Conservation (phyloP, 2,888 invertebrate species). For the Brenthis ino region DNA sequence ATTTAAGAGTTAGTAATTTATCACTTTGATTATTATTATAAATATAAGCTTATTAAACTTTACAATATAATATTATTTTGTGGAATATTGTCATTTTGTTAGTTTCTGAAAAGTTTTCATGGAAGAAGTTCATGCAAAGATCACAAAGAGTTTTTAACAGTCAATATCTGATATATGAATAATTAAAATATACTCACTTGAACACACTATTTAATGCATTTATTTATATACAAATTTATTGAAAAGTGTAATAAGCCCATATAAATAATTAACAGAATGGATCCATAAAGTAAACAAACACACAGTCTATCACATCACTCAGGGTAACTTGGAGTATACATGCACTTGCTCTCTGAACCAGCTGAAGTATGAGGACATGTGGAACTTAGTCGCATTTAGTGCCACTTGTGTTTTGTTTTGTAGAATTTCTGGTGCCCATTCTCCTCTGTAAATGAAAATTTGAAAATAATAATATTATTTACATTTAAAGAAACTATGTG, state of each 20-base stretch:
- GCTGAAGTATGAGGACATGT: constrained; percentile 86
- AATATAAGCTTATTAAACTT: constrained; percentile 10
- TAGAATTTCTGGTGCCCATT: constrained; percentile 89
- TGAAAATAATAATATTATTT: background rate
- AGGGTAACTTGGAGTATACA: constrained; percentile 86
- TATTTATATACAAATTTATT: too few relatives aligned
- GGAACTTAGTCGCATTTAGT: constrained; percentile 85
- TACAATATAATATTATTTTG: background rate
- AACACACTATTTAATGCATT: too few relatives aligned
- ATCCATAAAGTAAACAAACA: constrained; percentile 34
- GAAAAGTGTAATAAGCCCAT: constrained; percentile 9
- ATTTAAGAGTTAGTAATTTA: constrained; percentile 2
- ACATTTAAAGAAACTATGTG: too few relatives aligned
- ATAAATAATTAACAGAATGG: constrained; percentile 13
- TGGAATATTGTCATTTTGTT: too few relatives aligned
- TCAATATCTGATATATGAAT: too few relatives aligned
- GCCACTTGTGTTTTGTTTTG: constrained; percentile 85
- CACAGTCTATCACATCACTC: constrained; percentile 53
- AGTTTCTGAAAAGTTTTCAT: too few relatives aligned
- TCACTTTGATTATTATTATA: background rate
- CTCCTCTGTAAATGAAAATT: constrained; percentile 82
- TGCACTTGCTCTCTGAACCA: constrained; percentile 91
- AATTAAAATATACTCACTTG: too few relatives aligned
- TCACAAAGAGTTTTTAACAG: too few relatives aligned
- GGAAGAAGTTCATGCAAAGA: too few relatives aligned